Evolutionary conservation across 2,113 vertebrate species (phyloP), one percentile per base, ranked within the genome.

Genomic region (Nansenia antarctica): DNA sequence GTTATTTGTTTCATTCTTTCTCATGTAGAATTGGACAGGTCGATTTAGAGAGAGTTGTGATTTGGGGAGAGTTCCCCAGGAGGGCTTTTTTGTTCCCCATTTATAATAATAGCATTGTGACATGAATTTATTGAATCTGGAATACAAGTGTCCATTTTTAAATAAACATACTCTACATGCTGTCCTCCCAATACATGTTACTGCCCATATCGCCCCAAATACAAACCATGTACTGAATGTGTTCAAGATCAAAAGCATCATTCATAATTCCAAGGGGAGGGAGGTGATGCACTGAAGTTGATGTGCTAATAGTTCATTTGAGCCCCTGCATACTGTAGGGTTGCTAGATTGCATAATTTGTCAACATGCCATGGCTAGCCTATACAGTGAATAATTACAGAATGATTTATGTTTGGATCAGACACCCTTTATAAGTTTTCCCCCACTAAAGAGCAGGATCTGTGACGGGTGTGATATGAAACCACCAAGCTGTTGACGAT

Each of bases 371-470:
- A 80, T 47, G 27, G 54, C 30, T 70, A 79, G 76, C 79, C n/a
- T n/a, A 82, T 81, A 82, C 63, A 82, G 77, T 73, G 70, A 79
- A 85, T 87, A 87, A 87, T 89, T 86, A 85, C 73, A 77, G 86
- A 79, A 87, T 87, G 83, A 89, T 91, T 85, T 75, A 89, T 89
- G 81, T 80, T 35, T 37, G 42, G 62, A 62, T 42, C 37, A 58
- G 22, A 53, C 69, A 73, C 54, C 69, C 59, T 35, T 72, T 66
- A 69, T 79, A 80, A 85, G 77, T n/a, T 69, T 80, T 53, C 12
- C 70, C 61, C 12, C 20, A 1, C 57, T 0, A 5, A 74, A 35
- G 34, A 52, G 24, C 53, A 49, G 35, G 32, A 65, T 65, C 20
- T 8, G 32, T 65, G 76, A 83, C 79, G 79, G 76, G 86, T n/a